Evolutionary conservation across 2,888 invertebrate species (phyloP), one percentile per base, ranked within the genome.

Genomic region (Drosophila pseudotalamancana): DNA sequence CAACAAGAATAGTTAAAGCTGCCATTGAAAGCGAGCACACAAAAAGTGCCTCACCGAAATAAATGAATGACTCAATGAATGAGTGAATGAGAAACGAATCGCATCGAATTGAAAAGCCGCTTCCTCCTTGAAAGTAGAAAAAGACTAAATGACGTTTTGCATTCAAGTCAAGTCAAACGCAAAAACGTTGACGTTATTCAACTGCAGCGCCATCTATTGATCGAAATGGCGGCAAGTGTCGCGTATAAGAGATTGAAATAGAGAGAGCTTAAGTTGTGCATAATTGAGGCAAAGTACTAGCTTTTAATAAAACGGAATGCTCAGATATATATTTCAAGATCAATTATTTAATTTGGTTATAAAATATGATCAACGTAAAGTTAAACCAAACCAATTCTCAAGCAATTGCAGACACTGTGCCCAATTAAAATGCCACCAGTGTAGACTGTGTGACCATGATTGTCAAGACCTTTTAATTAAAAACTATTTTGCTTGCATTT

Each of bases 401-500:
- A 39, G 14, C 53, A 34, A 49, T 19, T 21, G 21, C 37, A 19
- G 8, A 18, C 19, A 5, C 48, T 43, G 31, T 64, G 62, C 66
- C 61, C 65, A 77, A 68, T 73, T 59, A 43, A 48, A 56, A 45
- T 61, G 59, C 71, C 73, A 14, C 27, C 67, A 77, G 57, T 73
- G 77, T 71, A 65, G 65, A 57, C 59, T 45, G 46, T 77, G 45
- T 61, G 57, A 27, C 69, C 64, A 46, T 51, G 70, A 69, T 59
- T 70, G 70, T 75, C 83, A 70, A 61, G 72, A 75, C 83, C 74
- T 83, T 83, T 84, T 84, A 84, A 84, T 84, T 84, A 84, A 84
- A 83, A 87, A 77, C 84, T 87, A 84, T 84, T 84, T 80, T 81
- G 78, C 78, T 84, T 87, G 87, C 76, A 86, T 80, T 83, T 75